These are phyloP conservation scores for Axinella damicornis DNA, from an alignment of 37 sponge, comb jelly and placozoan species.

Conservation along the genomic window DNA sequence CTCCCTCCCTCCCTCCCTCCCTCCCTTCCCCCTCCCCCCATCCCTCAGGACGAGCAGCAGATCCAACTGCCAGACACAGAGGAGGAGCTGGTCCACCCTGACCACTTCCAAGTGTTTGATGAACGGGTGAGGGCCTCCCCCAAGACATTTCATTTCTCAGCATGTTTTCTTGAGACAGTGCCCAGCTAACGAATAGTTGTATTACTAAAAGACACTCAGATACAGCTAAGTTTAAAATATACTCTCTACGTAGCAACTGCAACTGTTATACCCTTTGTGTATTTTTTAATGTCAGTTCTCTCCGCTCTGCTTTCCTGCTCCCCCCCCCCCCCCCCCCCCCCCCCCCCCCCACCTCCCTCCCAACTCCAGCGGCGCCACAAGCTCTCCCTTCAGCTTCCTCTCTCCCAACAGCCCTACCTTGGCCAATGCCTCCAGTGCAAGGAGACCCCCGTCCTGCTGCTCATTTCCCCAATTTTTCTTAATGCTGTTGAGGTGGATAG, in stretches of 20 bases:
- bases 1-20: not conserved
- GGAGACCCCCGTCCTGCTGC: constrained; percentile 29
- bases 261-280: no score
- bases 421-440: not conserved
- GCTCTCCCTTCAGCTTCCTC: not conserved
- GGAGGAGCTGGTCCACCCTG: constrained; percentile 44
- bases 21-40: not conserved
- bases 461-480: constrained; percentile 49
- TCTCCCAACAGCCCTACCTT: constrained; percentile 13
- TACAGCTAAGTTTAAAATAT: no score
- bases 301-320: no score
- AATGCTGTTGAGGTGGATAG: constrained; percentile 39
- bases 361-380: not conserved
- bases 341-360: constrained; percentile 5
- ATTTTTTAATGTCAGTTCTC: no score
- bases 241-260: no score
- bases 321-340: no score
- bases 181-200: no score
- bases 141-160: no score
- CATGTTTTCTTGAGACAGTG: no score
- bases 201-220: no score
- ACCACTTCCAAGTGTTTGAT: constrained; percentile 57
- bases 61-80: constrained; percentile 50
- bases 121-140: not conserved
- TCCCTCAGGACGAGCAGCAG: constrained; percentile 27